Evolutionary conservation across 1,140 invertebrate genomes (phyloP).

Genomic region (Papilio machaon): DNA sequence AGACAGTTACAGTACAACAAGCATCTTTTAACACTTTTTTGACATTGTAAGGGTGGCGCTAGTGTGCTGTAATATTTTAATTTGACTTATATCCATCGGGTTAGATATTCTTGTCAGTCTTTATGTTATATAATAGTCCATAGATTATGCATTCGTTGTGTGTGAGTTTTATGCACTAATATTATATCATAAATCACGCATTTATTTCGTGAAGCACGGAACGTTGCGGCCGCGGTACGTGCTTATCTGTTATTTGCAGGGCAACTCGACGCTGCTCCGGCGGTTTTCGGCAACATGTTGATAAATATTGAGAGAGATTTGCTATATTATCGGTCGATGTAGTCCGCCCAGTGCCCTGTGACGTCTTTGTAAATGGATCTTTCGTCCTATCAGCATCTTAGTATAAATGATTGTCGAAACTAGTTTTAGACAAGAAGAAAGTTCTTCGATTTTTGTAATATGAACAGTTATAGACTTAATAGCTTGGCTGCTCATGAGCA

Average conservation of each 20-base stretch:
- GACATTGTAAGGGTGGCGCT: too few species aligned
- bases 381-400: too few species aligned
- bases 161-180: slow-evolving; percentile 58
- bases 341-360: not conserved
- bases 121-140: not conserved
- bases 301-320: slow-evolving; percentile 69
- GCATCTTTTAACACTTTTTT: too few species aligned
- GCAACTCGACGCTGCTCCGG: slow-evolving; percentile 54
- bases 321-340: slow-evolving; percentile 2
- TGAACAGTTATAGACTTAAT: too few species aligned
- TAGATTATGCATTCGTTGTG: slow-evolving; percentile 17
- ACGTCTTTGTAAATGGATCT: not conserved
- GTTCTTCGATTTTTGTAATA: too few species aligned
- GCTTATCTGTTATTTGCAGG: slow-evolving; percentile 78
- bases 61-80: too few species aligned
- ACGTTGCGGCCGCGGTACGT: slow-evolving; percentile 67
- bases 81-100: too few species aligned
- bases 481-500: too few species aligned
- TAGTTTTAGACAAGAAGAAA: too few species aligned
- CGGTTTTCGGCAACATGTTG: slow-evolving; percentile 68
- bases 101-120: too few species aligned
- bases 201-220: slow-evolving; percentile 74
- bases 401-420: too few species aligned
- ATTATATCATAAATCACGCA: slow-evolving; percentile 78
- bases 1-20: too few species aligned